Conservation (phyloP, 2,113 vertebrate species). For the Dipodomys spectabilis region DNA sequence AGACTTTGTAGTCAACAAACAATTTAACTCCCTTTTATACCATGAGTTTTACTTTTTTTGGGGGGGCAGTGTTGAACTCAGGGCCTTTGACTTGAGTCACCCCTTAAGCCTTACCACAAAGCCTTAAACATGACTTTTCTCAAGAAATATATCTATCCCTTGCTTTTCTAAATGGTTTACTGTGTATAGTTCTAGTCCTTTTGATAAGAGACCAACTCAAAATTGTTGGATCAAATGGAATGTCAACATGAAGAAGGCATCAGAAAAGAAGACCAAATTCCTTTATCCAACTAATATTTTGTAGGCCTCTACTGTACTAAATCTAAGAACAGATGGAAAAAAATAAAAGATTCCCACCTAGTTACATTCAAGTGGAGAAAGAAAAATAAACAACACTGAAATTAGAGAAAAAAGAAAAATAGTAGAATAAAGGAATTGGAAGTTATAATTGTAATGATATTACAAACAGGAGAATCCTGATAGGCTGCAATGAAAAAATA, state of each 20-base stretch:
- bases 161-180: slow-evolving; percentile 37
- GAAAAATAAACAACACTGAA: background rate
- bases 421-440: background rate
- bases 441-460: background rate
- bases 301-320: background rate
- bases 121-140: background rate
- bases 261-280: background rate
- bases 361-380: background rate
- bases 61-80: too few species aligned
- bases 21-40: slow-evolving; percentile 8
- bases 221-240: background rate
- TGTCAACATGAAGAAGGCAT: background rate
- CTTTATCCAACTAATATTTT: background rate
- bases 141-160: background rate
- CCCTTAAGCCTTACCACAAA: too few species aligned
- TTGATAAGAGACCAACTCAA: slow-evolving; percentile 32
- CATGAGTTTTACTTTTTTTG: background rate
- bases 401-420: background rate
- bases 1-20: slow-evolving; percentile 3
- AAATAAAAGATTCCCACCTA: background rate
- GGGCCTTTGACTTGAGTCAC: too few species aligned
- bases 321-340: background rate
- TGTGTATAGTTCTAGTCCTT: background rate
- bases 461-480: background rate
- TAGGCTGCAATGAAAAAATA: background rate